These are phyloP conservation scores for Gymnorhina tibicen DNA, from an alignment of 2,113 vertebrate genomes.

Conservation along the genomic window DNA sequence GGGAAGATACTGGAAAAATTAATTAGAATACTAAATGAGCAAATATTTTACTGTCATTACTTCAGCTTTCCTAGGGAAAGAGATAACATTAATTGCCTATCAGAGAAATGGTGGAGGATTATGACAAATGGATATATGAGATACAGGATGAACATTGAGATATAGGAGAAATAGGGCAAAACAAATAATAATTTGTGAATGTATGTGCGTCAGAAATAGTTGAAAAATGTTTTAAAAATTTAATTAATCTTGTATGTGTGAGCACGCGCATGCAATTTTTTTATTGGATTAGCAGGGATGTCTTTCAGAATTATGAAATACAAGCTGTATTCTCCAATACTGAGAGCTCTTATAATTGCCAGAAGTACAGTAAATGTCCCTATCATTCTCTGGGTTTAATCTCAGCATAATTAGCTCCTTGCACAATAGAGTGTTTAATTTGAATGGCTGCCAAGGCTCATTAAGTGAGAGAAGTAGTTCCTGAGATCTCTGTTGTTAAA, in stretches of 20 bases:
- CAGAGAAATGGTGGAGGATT: constrained; percentile 2
- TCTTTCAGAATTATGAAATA: constrained; percentile 65
- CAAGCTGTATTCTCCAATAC: constrained; percentile 52
- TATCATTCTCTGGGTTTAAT: constrained; percentile 74
- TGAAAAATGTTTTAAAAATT: constrained; percentile 33
- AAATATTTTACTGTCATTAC: constrained; percentile 29
- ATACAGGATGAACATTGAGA: not conserved
- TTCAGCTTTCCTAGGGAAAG: not conserved
- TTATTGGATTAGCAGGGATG: constrained; percentile 45
- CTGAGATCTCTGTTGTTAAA: constrained; percentile 72
- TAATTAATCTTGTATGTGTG: constrained; percentile 22
- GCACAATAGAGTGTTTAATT: constrained; percentile 78
- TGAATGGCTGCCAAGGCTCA: constrained; percentile 76
- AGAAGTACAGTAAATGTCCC: constrained; percentile 70
- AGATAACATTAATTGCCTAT: constrained; percentile 43
- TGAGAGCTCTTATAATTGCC: constrained; percentile 62
- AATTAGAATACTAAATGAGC: constrained; percentile 45
- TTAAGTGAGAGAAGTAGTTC: constrained; percentile 74
- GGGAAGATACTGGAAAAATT: constrained; percentile 31
- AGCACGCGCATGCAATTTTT: not conserved
- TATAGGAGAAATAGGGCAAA: not conserved
- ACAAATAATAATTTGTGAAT: constrained; percentile 34
- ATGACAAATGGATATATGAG: not conserved
- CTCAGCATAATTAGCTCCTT: constrained; percentile 77
- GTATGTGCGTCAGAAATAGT: not conserved